Evolutionary conservation across 1,140 invertebrate species (phyloP).

Genomic region (Sipha flava): DNA sequence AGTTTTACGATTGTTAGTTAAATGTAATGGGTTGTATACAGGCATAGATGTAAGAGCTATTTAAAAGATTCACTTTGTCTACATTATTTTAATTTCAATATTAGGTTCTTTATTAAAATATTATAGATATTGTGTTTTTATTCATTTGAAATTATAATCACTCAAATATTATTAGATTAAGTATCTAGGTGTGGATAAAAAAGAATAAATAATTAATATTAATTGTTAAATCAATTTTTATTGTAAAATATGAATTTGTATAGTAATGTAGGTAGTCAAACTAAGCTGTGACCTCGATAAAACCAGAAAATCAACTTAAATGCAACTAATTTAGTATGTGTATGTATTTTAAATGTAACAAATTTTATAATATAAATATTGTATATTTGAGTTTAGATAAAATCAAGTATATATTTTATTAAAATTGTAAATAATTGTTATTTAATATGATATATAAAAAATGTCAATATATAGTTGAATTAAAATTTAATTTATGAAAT

Average conservation of each 20-base stretch:
- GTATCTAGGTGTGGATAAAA: neutral
- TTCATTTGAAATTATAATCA: neutral
- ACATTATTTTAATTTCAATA: neutral
- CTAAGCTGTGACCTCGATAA: neutral
- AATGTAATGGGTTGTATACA: constrained; percentile 71
- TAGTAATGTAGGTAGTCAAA: neutral
- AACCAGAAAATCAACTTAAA: neutral
- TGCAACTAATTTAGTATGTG: neutral
- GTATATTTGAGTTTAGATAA: too few species aligned
- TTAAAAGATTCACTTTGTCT: neutral
- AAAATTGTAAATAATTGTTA: neutral
- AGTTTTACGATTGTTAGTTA: constrained; percentile 69
- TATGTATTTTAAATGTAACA: neutral
- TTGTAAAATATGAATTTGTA: neutral
- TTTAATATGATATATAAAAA: neutral
- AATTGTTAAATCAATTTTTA: too few species aligned
- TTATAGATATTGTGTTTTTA: neutral
- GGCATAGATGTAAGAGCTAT: neutral
- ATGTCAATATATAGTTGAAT: neutral
- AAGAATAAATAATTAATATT: too few species aligned
- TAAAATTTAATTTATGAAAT: too few species aligned
- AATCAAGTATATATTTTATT: neutral
- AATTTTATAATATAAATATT: neutral
- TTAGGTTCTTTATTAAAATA: neutral
- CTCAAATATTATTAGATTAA: neutral